phyloP scores from a whole-genome alignment of 2,113 vertebrate species.

The Takifugu bimaculatus region DNA sequence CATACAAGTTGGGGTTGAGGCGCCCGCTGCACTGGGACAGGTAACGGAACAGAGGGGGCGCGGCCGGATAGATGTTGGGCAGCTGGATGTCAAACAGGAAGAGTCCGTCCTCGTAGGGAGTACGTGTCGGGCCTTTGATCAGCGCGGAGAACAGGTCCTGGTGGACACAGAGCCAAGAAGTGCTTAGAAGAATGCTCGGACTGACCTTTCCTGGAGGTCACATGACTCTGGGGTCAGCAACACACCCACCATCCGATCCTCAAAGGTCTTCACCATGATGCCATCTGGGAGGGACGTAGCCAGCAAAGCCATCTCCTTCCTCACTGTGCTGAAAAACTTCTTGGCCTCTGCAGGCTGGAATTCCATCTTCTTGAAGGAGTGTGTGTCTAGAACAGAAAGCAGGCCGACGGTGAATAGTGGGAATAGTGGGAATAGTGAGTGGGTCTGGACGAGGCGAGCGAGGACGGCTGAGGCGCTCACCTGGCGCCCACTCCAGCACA shows the following conservation, averaged over 20 bases:
- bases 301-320: slow-evolving; percentile 97
- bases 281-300: slow-evolving; percentile 95
- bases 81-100: slow-evolving; percentile 98
- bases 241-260: slow-evolving; percentile 92
- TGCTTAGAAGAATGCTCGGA: background rate
- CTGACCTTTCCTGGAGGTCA: too few relatives aligned
- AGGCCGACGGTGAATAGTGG: background rate
- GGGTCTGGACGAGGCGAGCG: too few relatives aligned
- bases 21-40: slow-evolving; percentile 97
- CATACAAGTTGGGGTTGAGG: slow-evolving; percentile 97
- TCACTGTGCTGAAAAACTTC: slow-evolving; percentile 97
- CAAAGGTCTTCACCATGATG: slow-evolving; percentile 99
- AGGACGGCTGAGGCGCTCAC: slow-evolving; percentile 66
- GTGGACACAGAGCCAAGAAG: background rate
- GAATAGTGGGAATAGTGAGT: too few relatives aligned
- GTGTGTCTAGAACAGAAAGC: slow-evolving; percentile 77
- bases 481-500: slow-evolving; percentile 90
- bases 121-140: slow-evolving; percentile 95
- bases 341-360: slow-evolving; percentile 97
- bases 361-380: slow-evolving; percentile 96
- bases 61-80: slow-evolving; percentile 94
- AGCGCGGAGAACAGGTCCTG: slow-evolving; percentile 96
- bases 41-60: slow-evolving; percentile 94
- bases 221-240: background rate
- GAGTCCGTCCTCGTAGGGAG: slow-evolving; percentile 94